Evolutionary conservation across 2,113 vertebrate species (phyloP).

Genomic region (Amphiprion percula): DNA sequence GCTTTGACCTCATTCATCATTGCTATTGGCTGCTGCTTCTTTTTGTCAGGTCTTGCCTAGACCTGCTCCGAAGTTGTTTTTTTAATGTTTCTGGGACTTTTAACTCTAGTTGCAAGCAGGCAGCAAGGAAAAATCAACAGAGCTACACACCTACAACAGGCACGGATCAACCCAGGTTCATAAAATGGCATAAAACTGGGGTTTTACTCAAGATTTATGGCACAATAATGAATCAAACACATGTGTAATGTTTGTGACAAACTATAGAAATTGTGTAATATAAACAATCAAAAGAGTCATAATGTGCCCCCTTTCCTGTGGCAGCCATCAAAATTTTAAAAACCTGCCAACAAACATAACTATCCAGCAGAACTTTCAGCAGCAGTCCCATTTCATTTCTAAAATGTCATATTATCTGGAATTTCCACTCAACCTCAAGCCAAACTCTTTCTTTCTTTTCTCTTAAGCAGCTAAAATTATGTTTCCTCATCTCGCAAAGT

Average conservation of each 20-base stretch:
- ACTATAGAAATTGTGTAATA: not conserved
- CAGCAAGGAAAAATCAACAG: not conserved
- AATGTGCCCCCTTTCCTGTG: not conserved
- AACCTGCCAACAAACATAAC: not conserved
- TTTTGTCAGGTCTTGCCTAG: slow-evolving; percentile 51
- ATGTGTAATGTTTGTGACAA: not conserved
- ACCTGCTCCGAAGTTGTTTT: slow-evolving; percentile 44
- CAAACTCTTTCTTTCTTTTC: slow-evolving; percentile 23
- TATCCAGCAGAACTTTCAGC: not conserved
- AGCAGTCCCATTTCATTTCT: slow-evolving; percentile 23
- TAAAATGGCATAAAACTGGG: not conserved
- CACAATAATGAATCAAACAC: not conserved
- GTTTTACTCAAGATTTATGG: too few relatives aligned
- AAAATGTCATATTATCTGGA: slow-evolving; percentile 46
- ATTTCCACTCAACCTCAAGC: slow-evolving; percentile 45
- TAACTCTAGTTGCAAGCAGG: slow-evolving; percentile 8
- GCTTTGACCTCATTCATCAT: slow-evolving; percentile 25
- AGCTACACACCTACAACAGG: not conserved
- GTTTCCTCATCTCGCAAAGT: slow-evolving; percentile 47
- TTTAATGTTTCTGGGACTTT: not conserved
- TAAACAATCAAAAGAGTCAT: not conserved
- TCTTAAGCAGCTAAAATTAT: slow-evolving; percentile 34
- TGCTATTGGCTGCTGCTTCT: slow-evolving; percentile 1
- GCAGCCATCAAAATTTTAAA: slow-evolving; percentile 6
- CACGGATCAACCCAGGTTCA: not conserved